Evolutionary conservation across 1,140 invertebrate species (phyloP).

Genomic region (Apis dorsata): DNA sequence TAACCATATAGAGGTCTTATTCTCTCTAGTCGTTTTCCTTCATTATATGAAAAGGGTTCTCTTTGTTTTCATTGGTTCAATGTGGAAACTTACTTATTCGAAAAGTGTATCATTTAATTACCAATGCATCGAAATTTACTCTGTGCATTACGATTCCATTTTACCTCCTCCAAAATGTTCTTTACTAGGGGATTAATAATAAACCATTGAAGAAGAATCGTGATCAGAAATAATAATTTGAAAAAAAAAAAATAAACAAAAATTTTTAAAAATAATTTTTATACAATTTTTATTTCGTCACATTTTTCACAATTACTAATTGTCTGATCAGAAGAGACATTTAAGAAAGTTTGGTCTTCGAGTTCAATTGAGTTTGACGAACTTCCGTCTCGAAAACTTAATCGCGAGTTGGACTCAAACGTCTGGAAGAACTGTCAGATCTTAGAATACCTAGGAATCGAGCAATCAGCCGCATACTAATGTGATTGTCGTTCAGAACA

Average conservation of each 20-base stretch:
- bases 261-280: background rate
- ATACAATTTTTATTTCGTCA: background rate
- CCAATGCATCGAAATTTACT: background rate
- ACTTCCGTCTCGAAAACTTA: background rate
- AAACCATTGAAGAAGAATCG: too few relatives aligned
- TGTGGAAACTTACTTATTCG: conserved; percentile 12
- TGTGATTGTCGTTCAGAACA: conserved; percentile 36
- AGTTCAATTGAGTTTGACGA: conserved; percentile 7
- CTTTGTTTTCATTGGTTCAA: conserved; percentile 23
- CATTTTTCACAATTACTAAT: background rate
- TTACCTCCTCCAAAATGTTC: too few relatives aligned
- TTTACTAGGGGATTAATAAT: too few relatives aligned
- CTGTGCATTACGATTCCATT: background rate
- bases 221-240: too few relatives aligned
- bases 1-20: background rate
- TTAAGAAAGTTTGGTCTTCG: background rate
- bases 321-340: background rate
- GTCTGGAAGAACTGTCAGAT: background rate
- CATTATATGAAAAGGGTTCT: conserved; percentile 14
- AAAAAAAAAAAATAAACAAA: too few relatives aligned
- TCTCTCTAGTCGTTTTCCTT: conserved; percentile 5
- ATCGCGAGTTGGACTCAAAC: background rate
- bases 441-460: background rate
- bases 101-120: conserved; percentile 11
- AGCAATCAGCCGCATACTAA: conserved; percentile 26